Conservation (phyloP, 2,113 vertebrate species). For the Myrmecophaga tridactyla region DNA sequence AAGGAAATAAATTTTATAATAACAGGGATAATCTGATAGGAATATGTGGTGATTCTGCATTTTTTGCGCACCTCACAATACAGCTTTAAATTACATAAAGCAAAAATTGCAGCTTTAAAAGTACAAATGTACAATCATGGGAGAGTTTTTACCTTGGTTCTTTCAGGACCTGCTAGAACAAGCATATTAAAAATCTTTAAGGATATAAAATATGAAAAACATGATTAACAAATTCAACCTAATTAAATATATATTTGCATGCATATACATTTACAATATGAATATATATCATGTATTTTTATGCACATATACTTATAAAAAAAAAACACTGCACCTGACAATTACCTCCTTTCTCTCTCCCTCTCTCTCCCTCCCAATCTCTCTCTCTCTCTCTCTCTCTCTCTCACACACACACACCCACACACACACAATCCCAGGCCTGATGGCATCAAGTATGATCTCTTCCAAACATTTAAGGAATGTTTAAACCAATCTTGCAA, state of each 20-base stretch:
- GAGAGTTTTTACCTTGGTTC: neutral
- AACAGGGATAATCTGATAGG: neutral
- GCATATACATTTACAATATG: no score
- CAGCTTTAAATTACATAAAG: constrained; percentile 7
- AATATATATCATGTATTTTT: neutral
- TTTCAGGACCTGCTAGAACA: neutral
- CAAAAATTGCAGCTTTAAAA: neutral
- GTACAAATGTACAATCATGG: neutral
- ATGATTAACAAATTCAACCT: neutral
- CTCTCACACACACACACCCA: no score
- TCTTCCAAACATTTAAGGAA: neutral
- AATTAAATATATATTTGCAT: neutral
- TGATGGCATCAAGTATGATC: neutral
- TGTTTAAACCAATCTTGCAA: neutral
- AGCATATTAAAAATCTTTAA: neutral
- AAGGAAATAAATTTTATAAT: neutral
- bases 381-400: no score
- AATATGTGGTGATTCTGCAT: neutral
- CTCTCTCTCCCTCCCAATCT: no score
- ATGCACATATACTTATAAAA: neutral
- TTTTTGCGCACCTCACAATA: neutral
- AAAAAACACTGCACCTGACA: neutral
- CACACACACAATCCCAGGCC: neutral
- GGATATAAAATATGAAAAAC: neutral
- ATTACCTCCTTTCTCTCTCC: neutral